Evolutionary conservation across 2,113 vertebrate species (phyloP), one percentile per base, ranked within the genome.

Genomic region (Aphelocoma coerulescens): DNA sequence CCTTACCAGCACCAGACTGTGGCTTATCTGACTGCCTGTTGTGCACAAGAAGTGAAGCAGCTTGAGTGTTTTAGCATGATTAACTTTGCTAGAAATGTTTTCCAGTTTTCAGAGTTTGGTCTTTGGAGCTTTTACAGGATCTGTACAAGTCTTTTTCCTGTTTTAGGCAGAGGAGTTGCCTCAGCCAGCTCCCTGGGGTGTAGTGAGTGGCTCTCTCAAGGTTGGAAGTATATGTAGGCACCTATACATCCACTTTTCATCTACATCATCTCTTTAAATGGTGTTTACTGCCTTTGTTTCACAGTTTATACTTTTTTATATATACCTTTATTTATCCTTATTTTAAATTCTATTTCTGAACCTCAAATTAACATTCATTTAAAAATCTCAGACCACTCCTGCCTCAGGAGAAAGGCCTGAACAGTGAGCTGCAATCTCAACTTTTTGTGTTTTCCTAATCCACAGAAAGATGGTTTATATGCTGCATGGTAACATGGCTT

Each of bases 41-140:
- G 17, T 69, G 33, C 35, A 67, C 39, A 67, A 87, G 43, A 66
- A 73, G 21, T 55, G 68, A 88, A 94, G 85, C 85, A 93, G 59
- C 48, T 88, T 78, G 85, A 92, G 44, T 63, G n/a, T 86, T 96
- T 94, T 88, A 95, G 78, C 57, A 83, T 73, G 33, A 91, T 90
- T 96, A 90, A 89, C 74, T 93, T 79, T 20, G 15, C 16, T 91
- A 81, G 78, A 93, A 93, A 94, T 80, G 0, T 88, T 80, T 96
- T 83, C 44, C 78, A 67, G 32, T 71, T 63, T 74, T 91, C 68
- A 63, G 32, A 94, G 35, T 59, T 61, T 67, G 63, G 46, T 73
- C 44, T 75, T 33, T 66, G 44, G 61, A 93, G 78, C 13, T 59
- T 33, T 59, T 82, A 37, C 24, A 59, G 48, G 26, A 22, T 82